phyloP scores from a whole-genome alignment of 1,140 invertebrate species.

The Stenopsyche tienmushanensis region DNA sequence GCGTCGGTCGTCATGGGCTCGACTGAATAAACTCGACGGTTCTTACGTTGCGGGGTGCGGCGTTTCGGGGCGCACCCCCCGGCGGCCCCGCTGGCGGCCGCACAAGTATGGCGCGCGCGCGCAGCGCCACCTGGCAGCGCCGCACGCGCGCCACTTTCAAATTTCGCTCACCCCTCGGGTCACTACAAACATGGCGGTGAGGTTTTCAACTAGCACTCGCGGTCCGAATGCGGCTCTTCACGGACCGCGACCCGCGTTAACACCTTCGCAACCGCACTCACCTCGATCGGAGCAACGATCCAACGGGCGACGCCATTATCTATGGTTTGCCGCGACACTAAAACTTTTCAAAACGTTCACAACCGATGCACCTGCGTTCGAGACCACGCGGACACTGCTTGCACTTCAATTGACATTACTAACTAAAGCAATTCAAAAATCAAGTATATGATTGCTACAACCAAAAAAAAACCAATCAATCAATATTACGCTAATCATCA shows the following conservation, averaged over 20 bases:
- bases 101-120: slow-evolving; percentile 1
- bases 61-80: too few species aligned
- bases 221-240: background rate
- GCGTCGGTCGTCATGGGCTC: background rate
- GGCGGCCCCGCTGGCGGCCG: background rate
- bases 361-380: too few species aligned
- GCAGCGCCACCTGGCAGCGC: slow-evolving; percentile 2
- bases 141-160: background rate
- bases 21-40: background rate
- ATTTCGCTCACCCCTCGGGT: slow-evolving; percentile 12
- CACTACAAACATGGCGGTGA: slow-evolving; percentile 15
- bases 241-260: slow-evolving; percentile 16
- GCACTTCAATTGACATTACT: too few species aligned
- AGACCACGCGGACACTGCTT: too few species aligned
- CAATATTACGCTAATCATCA: too few species aligned
- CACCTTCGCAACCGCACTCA: background rate
- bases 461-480: too few species aligned
- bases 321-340: background rate
- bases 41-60: too few species aligned
- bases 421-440: too few species aligned
- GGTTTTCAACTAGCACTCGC: background rate
- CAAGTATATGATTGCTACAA: too few species aligned
- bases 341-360: too few species aligned
- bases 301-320: background rate
- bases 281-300: background rate